Base-by-base conservation (phyloP, 1,140 invertebrate genomes). In the Chelonus insularis region DNA sequence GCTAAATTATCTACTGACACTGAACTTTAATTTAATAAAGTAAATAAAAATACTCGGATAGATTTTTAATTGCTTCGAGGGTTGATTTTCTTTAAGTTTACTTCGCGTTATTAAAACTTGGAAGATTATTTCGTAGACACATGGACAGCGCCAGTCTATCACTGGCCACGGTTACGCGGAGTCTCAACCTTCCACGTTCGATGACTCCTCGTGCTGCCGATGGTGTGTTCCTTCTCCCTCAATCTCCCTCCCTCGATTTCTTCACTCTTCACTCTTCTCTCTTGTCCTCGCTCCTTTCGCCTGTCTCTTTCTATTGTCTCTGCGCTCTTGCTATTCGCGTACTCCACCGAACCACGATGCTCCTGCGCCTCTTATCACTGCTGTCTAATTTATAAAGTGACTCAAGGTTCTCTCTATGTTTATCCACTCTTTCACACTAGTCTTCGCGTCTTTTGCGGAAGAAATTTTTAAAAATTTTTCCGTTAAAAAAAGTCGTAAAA, bases 241-340 rank as follows among this genome's bases (percentile, higher is more conserved):
- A 43, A 16, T 43, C 41, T 43, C 41, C 16, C 16, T 43, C 41
- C 12, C 16, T 43, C 14, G 12, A 16, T 16, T 16, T 14, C 11
- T 54, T 51, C 47, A 41, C 51, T 57, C 61, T 56, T 54, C 61
- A 57, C 55, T 43, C 47, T 56, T 56, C 51, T 45, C 54, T 25
- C 50, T 36, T 57, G 50, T 59, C 50, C 58, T 36, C 43, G 25
- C 62, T 55, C 56, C 43, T 59, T 51, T 48, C 57, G 54, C 61
- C 43, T 59, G 48, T 57, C 51, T 50, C 39, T 39, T 36, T 36
- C 32, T 63, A 36, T 55, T 48, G 11, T 36, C 45, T 51, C 57
- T 25, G 48, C 45, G 45, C 25, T 48, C 29, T 29, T 63, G 4
- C 52, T 57, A 52, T 20, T 23, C 29, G 18, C 37, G 39, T 62